Percentiles rank a stretch among this genome's conserved stretches.
These are phyloP conservation scores for Caradrina kadenii DNA, from an alignment of 2,888 invertebrate genomes.

Conservation along the genomic window DNA sequence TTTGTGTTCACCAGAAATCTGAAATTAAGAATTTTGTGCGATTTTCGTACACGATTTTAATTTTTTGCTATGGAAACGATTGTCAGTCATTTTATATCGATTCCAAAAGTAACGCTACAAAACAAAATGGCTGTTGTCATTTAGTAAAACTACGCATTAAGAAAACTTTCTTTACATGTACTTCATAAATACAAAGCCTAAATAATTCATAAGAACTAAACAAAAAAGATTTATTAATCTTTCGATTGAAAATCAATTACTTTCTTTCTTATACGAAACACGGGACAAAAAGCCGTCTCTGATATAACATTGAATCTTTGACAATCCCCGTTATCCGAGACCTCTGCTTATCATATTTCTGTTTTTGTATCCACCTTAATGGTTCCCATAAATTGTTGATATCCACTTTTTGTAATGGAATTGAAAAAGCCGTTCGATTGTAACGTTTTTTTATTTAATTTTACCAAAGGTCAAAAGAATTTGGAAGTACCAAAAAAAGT, in stretches of 20 bases:
- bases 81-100: background rate
- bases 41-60: too few relatives aligned
- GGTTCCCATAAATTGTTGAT: constrained; percentile 88
- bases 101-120: background rate
- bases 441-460: constrained; percentile 18
- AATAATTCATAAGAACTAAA: constrained; percentile 50
- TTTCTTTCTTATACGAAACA: constrained; percentile 27
- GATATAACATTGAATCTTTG: constrained; percentile 70
- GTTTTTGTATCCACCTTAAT: constrained; percentile 86
- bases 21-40: too few relatives aligned
- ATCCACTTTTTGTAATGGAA: constrained; percentile 73
- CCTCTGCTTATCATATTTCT: constrained; percentile 70
- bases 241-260: constrained; percentile 57
- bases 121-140: background rate
- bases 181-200: constrained; percentile 18
- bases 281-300: constrained; percentile 52
- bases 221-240: constrained; percentile 43
- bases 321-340: constrained; percentile 79
- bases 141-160: background rate
- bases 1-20: too few relatives aligned
- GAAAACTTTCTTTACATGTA: background rate
- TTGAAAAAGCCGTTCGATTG: constrained; percentile 56
- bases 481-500: background rate
- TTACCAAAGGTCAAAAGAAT: constrained; percentile 14
- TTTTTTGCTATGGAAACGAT: background rate